Evolutionary conservation across 35 echinoderm and acorn worm genomes (phyloP).

Genomic region (Anneissia japonica): DNA sequence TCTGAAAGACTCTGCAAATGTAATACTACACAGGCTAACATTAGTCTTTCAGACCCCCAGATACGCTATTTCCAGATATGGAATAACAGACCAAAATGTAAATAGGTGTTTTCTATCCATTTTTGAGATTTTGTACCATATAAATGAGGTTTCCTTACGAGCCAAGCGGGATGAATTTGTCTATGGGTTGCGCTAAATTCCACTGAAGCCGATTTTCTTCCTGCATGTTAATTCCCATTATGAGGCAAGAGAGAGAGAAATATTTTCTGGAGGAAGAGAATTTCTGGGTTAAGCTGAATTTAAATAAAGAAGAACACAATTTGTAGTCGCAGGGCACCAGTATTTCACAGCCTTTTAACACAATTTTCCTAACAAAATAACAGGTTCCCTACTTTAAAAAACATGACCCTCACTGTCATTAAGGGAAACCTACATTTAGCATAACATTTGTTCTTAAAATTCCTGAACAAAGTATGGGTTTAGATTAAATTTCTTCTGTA

Average conservation of each 20-base stretch:
- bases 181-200: not conserved
- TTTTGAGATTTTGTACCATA: not conserved
- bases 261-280: not conserved
- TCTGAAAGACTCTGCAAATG: not conserved
- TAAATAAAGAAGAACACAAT: not conserved
- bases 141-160: not conserved
- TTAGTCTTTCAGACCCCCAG: not conserved
- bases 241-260: not conserved
- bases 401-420: not conserved
- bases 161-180: not conserved
- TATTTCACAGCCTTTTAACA: not conserved
- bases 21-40: not conserved
- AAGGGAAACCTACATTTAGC: not conserved
- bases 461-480: too few species aligned
- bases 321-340: not conserved
- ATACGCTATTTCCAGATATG: too few species aligned
- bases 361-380: not conserved
- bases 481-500: too few species aligned
- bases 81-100: too few species aligned
- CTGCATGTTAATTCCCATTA: not conserved
- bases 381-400: not conserved
- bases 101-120: not conserved
- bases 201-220: not conserved
- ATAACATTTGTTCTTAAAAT: too few species aligned
- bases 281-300: not conserved